Evolutionary conservation across 1,140 invertebrate genomes (phyloP).

Genomic region (Mamestra configurata): DNA sequence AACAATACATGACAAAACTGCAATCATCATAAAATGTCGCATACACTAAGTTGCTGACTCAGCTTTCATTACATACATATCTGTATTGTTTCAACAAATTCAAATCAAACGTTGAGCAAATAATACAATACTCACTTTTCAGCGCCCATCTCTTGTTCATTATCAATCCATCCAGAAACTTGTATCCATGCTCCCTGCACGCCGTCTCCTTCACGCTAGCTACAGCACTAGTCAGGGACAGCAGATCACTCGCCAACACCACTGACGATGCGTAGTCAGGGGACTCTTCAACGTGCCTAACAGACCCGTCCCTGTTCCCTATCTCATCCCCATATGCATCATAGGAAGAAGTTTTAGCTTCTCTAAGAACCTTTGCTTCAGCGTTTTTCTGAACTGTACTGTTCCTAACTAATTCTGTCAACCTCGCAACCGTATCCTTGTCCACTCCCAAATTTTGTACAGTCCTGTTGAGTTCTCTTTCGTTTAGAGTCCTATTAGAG

Average conservation of each 20-base stretch:
- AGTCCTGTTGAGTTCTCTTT: slow-evolving; percentile 67
- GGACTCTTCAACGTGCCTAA: slow-evolving; percentile 74
- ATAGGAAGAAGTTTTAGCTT: slow-evolving; percentile 58
- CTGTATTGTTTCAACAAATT: neutral
- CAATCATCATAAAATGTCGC: too few species aligned
- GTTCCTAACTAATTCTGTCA: slow-evolving; percentile 65
- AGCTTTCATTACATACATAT: neutral
- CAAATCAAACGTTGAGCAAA: neutral
- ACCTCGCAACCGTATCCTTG: slow-evolving; percentile 67
- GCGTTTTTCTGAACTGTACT: slow-evolving; percentile 40
- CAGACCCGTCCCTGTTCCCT: slow-evolving; percentile 54
- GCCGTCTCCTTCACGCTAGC: slow-evolving; percentile 77
- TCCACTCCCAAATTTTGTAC: slow-evolving; percentile 70
- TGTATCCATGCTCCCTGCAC: slow-evolving; percentile 86
- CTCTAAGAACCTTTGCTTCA: neutral
- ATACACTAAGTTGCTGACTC: neutral
- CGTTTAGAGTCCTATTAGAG: slow-evolving; percentile 66
- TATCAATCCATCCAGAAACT: slow-evolving; percentile 84
- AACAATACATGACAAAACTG: neutral
- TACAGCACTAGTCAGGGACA: slow-evolving; percentile 81
- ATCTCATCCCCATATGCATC: slow-evolving; percentile 70
- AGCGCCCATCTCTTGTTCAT: slow-evolving; percentile 88
- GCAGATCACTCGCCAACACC: slow-evolving; percentile 78
- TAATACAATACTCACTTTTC: slow-evolving; percentile 83
- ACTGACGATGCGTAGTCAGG: slow-evolving; percentile 84